A percentile compares a stretch with the other conserved stretches of the same genome.
These are phyloP conservation scores for Sesamia inferens DNA, from an alignment of 2,888 invertebrate species.

Conservation along the genomic window DNA sequence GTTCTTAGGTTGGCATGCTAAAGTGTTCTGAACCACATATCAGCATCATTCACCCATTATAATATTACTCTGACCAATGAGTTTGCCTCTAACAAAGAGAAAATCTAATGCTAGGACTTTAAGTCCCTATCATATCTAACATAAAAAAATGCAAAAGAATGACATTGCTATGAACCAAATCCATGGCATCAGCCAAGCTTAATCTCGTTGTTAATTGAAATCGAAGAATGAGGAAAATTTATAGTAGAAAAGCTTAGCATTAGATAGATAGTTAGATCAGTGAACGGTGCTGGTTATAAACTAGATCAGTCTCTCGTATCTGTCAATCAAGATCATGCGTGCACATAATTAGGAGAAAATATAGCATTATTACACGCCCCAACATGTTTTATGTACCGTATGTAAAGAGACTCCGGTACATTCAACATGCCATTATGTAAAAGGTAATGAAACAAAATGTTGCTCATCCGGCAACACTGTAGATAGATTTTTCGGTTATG, in stretches of 20 bases:
- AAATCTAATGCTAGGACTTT: no score
- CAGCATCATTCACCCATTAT: not conserved
- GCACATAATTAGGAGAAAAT: conserved; percentile 45
- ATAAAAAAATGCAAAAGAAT: no score
- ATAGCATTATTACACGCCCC: conserved; percentile 17
- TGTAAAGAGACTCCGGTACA: not conserved
- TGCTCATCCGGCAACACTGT: not conserved
- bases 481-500: not conserved
- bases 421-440: not conserved
- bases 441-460: not conserved
- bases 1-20: not conserved
- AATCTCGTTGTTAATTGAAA: conserved; percentile 12
- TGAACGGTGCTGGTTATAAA: conserved; percentile 28
- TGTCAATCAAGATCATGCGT: conserved; percentile 39
- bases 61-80: no score
- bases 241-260: conserved; percentile 13
- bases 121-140: no score
- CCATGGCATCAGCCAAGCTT: not conserved
- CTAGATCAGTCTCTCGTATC: conserved; percentile 15
- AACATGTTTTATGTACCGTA: conserved; percentile 5
- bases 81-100: no score
- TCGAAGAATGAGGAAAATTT: conserved; percentile 25
- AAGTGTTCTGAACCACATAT: not conserved
- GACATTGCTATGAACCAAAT: not conserved
- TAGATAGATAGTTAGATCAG: conserved; percentile 29